Percentiles rank a stretch among this genome's conserved stretches.
phyloP scores from a whole-genome alignment of 2,797 vertebrate genomes.

The Microctenopoma steveboyesi region DNA sequence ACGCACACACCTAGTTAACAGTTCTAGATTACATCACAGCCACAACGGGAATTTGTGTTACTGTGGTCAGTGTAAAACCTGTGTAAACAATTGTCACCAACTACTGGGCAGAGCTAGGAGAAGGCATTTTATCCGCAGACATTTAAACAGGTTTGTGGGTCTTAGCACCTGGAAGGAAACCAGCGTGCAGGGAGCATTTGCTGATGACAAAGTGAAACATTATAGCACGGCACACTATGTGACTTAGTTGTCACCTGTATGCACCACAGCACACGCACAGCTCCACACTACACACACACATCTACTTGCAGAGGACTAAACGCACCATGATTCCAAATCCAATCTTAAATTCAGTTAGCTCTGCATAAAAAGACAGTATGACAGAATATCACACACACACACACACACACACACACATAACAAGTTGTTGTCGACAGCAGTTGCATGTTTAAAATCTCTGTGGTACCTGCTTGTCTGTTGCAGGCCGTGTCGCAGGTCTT shows the following conservation, averaged over 20 bases:
- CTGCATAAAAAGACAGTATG: background rate
- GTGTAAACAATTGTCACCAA: slow-evolving; percentile 56
- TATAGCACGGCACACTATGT: slow-evolving; percentile 69
- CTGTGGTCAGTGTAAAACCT: slow-evolving; percentile 58
- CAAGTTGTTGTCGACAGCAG: slow-evolving; percentile 17
- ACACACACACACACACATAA: background rate
- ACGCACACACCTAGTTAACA: slow-evolving; percentile 11
- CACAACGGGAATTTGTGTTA: slow-evolving; percentile 26
- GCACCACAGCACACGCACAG: slow-evolving; percentile 16
- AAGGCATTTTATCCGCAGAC: slow-evolving; percentile 44
- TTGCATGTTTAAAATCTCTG: slow-evolving; percentile 48
- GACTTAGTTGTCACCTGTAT: slow-evolving; percentile 64
- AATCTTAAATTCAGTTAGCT: slow-evolving; percentile 3
- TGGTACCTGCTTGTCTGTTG: slow-evolving; percentile 34
- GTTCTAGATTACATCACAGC: slow-evolving; percentile 24
- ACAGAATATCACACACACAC: background rate
- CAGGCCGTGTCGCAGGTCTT: slow-evolving; percentile 35
- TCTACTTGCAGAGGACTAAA: slow-evolving; percentile 16
- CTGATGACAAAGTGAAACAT: slow-evolving; percentile 77
- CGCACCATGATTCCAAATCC: background rate
- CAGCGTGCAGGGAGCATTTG: slow-evolving; percentile 70
- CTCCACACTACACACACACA: slow-evolving; percentile 6
- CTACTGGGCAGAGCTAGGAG: slow-evolving; percentile 38
- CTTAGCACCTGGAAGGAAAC: slow-evolving; percentile 65
- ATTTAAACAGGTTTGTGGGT: slow-evolving; percentile 64